These are phyloP conservation scores for Augochlorella aurata DNA, from an alignment of 2,888 invertebrate species.

Conservation along the genomic window DNA sequence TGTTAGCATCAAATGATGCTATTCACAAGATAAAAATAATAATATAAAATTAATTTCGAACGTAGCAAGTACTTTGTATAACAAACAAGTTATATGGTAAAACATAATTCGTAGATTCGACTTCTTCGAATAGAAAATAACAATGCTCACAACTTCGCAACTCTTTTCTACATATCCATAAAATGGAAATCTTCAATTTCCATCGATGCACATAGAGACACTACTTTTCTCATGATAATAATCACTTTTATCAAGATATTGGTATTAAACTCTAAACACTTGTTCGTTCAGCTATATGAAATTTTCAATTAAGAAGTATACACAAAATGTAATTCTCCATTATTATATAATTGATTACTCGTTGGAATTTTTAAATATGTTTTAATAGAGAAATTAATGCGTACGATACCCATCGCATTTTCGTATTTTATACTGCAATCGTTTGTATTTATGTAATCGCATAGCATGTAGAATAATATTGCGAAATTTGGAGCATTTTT, in stretches of 20 bases:
- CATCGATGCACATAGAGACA: background rate
- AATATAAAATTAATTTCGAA: constrained; percentile 25
- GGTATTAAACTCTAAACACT: constrained; percentile 3
- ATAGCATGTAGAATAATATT: constrained; percentile 36
- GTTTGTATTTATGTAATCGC: constrained; percentile 2
- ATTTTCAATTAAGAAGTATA: background rate
- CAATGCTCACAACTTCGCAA: constrained; percentile 19
- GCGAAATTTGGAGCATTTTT: constrained; percentile 19
- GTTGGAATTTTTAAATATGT: background rate
- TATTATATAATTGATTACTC: background rate
- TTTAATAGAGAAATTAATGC: background rate
- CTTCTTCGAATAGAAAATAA: constrained; percentile 7
- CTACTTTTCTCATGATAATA: background rate
- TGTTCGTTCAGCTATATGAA: background rate
- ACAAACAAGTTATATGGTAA: constrained; percentile 36
- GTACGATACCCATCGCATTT: background rate
- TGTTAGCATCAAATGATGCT: constrained; percentile 3
- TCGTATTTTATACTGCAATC: background rate
- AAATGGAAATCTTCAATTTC: background rate
- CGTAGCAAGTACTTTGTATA: constrained; percentile 25
- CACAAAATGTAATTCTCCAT: background rate
- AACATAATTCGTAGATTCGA: constrained; percentile 19
- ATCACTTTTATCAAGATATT: constrained; percentile 4
- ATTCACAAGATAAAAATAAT: constrained; percentile 14
- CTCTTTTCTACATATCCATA: background rate